Percentiles rank a stretch among this genome's conserved stretches.
These are phyloP conservation scores for Numida meleagris DNA, from an alignment of 2,113 vertebrate genomes.

Conservation along the genomic window DNA sequence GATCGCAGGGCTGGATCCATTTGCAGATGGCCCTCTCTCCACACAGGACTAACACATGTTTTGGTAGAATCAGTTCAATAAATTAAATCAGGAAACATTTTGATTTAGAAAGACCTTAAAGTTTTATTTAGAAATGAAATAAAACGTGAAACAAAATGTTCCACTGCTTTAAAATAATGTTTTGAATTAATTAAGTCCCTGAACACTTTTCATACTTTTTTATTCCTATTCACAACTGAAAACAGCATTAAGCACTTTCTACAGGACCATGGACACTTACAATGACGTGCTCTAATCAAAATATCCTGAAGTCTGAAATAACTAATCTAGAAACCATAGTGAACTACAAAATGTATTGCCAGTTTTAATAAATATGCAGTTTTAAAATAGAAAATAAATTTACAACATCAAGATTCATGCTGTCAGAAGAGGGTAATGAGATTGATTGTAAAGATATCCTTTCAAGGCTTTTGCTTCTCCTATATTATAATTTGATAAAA, in stretches of 20 bases:
- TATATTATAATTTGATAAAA: neutral
- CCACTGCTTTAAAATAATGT: neutral
- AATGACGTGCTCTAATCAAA: neutral
- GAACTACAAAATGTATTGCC: neutral
- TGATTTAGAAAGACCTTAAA: neutral
- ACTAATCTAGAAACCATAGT: neutral
- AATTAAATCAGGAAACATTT: conserved; percentile 5
- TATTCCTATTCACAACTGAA: neutral
- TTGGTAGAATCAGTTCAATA: neutral
- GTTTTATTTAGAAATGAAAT: neutral
- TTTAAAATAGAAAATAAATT: neutral
- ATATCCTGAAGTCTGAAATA: neutral
- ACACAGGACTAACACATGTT: neutral
- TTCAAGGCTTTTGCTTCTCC: neutral
- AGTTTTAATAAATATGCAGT: neutral
- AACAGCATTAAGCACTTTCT: neutral
- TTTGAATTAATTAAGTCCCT: neutral
- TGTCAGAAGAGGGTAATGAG: neutral
- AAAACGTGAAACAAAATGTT: neutral
- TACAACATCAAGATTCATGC: neutral
- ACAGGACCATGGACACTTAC: neutral
- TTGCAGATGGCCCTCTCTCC: neutral
- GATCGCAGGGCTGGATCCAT: neutral
- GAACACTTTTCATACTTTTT: neutral
- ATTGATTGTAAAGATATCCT: neutral